These are phyloP conservation scores for Onthophagus taurus DNA, from an alignment of 1,140 invertebrate genomes.

Conservation along the genomic window DNA sequence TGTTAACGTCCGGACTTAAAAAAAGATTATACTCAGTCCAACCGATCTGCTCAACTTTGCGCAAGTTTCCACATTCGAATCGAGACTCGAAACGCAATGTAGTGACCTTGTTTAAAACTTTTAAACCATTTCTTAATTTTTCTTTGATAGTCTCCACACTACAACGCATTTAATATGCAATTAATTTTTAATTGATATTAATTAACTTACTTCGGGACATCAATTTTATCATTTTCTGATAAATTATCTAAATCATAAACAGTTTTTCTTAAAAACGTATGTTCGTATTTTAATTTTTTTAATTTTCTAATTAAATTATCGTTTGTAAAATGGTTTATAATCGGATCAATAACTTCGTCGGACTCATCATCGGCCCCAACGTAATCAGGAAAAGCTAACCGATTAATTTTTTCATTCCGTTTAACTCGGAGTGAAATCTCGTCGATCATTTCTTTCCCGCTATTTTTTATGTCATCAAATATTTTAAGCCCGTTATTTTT, in stretches of 20 bases:
- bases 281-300: slow-evolving; percentile 44
- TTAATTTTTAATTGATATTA: no score
- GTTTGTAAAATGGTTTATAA: slow-evolving; percentile 30
- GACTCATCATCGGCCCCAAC: neutral
- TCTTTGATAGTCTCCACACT: no score
- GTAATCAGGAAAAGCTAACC: neutral
- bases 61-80: slow-evolving; percentile 85
- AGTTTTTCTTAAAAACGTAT: no score
- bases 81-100: slow-evolving; percentile 82
- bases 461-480: slow-evolving; percentile 30
- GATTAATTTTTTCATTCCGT: slow-evolving; percentile 32
- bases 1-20: slow-evolving; percentile 79
- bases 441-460: slow-evolving; percentile 19
- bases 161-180: no score
- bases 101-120: no score
- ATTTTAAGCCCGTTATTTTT: slow-evolving; percentile 12
- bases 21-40: slow-evolving; percentile 78
- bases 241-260: no score
- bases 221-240: no score
- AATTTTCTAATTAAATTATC: slow-evolving; percentile 53
- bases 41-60: slow-evolving; percentile 74
- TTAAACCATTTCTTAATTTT: no score
- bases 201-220: no score
- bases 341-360: slow-evolving; percentile 3
- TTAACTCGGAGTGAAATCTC: no score